phyloP scores from a whole-genome alignment of 2,888 invertebrate species.

The Tinea trinotella region DNA sequence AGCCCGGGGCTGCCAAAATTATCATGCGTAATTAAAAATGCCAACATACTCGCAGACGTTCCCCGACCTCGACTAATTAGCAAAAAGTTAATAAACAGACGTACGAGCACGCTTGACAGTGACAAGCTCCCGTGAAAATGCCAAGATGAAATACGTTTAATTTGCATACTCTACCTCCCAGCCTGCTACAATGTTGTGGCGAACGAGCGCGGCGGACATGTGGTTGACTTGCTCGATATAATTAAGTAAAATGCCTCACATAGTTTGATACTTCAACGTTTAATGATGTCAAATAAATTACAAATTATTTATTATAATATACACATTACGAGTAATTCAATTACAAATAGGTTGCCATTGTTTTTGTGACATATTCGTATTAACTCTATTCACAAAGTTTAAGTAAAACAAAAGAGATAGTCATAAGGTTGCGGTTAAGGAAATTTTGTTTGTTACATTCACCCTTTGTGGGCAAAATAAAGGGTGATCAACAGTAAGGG shows the following conservation, averaged over 20 bases:
- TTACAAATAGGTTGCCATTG: neutral
- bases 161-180: slow-evolving; percentile 40
- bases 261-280: neutral
- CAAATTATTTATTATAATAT: neutral
- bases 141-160: slow-evolving; percentile 70
- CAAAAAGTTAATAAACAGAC: slow-evolving; percentile 72
- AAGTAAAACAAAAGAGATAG: slow-evolving; percentile 11
- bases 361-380: neutral
- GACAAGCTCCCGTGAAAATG: slow-evolving; percentile 66
- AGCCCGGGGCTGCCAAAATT: slow-evolving; percentile 41
- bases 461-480: slow-evolving; percentile 46
- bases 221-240: slow-evolving; percentile 3
- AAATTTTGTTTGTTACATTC: slow-evolving; percentile 22
- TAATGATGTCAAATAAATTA: neutral
- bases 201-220: slow-evolving; percentile 13
- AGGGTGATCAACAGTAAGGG: slow-evolving; percentile 39
- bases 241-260: slow-evolving; percentile 10
- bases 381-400: slow-evolving; percentile 5
- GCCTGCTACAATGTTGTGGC: slow-evolving; percentile 15
- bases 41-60: slow-evolving; percentile 63
- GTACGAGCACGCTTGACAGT: slow-evolving; percentile 56
- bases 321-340: neutral
- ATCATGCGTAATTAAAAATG: slow-evolving; percentile 68
- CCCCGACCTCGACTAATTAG: slow-evolving; percentile 64
- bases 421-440: slow-evolving; percentile 9